These are phyloP conservation scores for Saccostrea echinata DNA, from an alignment of 1,140 invertebrate genomes.

Conservation along the genomic window DNA sequence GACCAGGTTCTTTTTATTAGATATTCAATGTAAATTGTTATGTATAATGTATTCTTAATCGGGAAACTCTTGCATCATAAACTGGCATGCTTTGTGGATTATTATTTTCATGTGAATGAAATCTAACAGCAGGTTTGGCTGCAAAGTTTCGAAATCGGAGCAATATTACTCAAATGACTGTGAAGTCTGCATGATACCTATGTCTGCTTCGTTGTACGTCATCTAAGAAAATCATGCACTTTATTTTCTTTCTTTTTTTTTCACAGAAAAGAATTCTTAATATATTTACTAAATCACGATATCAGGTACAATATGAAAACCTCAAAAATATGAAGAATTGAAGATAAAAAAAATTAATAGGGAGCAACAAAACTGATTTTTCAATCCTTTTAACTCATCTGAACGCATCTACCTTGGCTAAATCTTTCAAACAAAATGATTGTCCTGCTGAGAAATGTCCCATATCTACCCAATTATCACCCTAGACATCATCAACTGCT, in stretches of 20 bases:
- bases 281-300: background rate
- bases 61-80: too few relatives aligned
- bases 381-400: conserved; percentile 21
- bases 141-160: background rate
- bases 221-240: background rate
- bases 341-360: conserved; percentile 17
- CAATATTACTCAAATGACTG: conserved; percentile 14
- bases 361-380: background rate
- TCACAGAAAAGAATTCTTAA: background rate
- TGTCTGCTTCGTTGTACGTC: conserved; percentile 13
- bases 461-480: conserved; percentile 12
- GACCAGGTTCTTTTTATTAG: too few relatives aligned
- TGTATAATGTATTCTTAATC: too few relatives aligned
- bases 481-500: background rate
- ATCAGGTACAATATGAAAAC: background rate
- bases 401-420: background rate
- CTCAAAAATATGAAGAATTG: background rate
- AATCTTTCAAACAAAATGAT: background rate
- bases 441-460: background rate
- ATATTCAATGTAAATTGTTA: too few relatives aligned
- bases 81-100: background rate
- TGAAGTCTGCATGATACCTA: background rate
- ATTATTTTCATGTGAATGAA: background rate
- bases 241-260: background rate
- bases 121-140: background rate